A percentile compares a stretch with the other conserved stretches of the same genome.
These are phyloP conservation scores for Glaucomys volans DNA, from an alignment of 2,113 vertebrate genomes.

Conservation along the genomic window DNA sequence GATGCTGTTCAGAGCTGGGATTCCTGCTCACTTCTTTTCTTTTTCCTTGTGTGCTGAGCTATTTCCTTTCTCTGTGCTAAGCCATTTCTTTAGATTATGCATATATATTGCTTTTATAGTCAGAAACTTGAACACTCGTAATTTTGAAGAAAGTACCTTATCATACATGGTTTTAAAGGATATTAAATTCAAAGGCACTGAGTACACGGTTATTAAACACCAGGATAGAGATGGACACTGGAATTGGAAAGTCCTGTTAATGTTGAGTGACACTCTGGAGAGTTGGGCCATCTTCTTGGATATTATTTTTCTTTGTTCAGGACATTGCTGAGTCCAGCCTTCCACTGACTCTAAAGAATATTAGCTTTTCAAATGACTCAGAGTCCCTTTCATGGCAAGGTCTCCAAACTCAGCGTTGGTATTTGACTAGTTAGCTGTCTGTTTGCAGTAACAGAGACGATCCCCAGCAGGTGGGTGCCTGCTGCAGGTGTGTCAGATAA, in stretches of 20 bases:
- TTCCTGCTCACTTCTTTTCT: not conserved
- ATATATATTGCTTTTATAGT: not conserved
- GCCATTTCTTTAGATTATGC: not conserved
- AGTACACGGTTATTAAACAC: not conserved
- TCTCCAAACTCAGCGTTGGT: not conserved
- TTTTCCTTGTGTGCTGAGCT: not conserved
- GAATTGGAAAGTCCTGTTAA: not conserved
- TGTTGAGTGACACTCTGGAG: too few relatives aligned
- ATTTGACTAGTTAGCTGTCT: not conserved
- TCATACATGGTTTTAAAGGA: not conserved
- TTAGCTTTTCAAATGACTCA: not conserved
- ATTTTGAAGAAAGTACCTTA: not conserved
- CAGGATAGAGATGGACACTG: not conserved
- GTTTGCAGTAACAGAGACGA: not conserved
- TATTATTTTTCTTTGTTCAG: not conserved
- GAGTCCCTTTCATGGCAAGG: not conserved
- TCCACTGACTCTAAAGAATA: not conserved
- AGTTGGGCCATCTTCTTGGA: not conserved
- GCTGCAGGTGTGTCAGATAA: not conserved
- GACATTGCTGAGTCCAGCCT: not conserved
- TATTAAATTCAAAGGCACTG: not conserved
- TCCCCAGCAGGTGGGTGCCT: not conserved
- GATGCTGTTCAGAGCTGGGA: fast-evolving
- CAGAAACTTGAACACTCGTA: not conserved
- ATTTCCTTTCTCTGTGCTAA: not conserved